Percentiles rank a stretch among this genome's conserved stretches.
phyloP scores from a whole-genome alignment of 53 echinoderm and acorn worm species.

The Hippasteria phrygiana region DNA sequence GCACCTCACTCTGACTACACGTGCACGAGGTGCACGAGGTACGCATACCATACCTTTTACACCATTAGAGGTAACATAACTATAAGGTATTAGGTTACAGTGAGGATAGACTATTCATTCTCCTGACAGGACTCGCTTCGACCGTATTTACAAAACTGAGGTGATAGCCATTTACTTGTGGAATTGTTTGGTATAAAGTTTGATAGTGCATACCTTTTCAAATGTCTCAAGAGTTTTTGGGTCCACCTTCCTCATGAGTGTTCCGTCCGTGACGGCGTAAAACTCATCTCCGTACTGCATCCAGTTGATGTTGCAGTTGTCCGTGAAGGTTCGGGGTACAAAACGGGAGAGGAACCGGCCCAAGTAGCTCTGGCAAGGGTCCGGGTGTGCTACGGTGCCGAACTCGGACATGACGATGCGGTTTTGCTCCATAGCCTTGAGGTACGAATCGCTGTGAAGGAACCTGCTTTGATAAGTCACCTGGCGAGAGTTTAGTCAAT shows the following conservation, averaged over 20 bases:
- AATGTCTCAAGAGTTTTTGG: slow-evolving; percentile 69
- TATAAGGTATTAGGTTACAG: no score
- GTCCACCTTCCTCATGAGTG: slow-evolving; percentile 67
- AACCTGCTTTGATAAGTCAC: slow-evolving; percentile 63
- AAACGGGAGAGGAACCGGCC: slow-evolving; percentile 78
- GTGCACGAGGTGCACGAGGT: no score
- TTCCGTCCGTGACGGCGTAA: slow-evolving; percentile 75
- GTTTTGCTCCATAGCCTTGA: slow-evolving; percentile 72
- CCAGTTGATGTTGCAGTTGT: slow-evolving; percentile 89
- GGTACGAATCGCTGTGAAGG: slow-evolving; percentile 73
- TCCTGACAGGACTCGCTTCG: no score
- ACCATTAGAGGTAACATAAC: no score
- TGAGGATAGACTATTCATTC: no score
- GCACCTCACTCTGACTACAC: no score
- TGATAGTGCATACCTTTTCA: slow-evolving; percentile 68
- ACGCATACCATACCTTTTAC: no score
- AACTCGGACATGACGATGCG: slow-evolving; percentile 76
- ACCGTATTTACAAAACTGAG: no score
- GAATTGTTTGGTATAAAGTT: no score
- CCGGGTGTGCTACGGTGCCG: slow-evolving; percentile 81
- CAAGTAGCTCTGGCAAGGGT: slow-evolving; percentile 90
- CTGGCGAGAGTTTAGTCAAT: background rate
- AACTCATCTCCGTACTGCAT: slow-evolving; percentile 78
- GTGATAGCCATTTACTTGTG: no score
- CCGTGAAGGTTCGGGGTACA: slow-evolving; percentile 34